These are phyloP conservation scores for Ptychobarbus kaznakovi DNA, from an alignment of 2,797 vertebrate genomes.

Conservation along the genomic window DNA sequence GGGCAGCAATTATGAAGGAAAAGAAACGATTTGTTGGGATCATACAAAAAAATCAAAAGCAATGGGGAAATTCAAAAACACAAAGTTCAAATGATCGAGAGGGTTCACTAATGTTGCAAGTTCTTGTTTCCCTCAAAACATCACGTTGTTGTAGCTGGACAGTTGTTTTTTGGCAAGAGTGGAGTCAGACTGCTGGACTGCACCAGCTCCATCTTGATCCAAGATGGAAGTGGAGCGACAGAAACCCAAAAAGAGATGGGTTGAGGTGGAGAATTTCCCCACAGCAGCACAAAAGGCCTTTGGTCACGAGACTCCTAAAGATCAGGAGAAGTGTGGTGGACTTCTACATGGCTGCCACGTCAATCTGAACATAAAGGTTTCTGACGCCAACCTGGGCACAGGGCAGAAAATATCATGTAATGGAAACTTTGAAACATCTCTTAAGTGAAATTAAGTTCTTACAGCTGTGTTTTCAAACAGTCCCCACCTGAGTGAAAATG, in stretches of 20 bases:
- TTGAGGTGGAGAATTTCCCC: constrained; percentile 56
- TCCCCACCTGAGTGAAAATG: constrained; percentile 96
- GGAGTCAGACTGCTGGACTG: constrained; percentile 54
- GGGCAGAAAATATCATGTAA: constrained; percentile 33
- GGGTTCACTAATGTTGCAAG: constrained; percentile 41
- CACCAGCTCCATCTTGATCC: constrained; percentile 62
- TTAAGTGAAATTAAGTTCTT: neutral
- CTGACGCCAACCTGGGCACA: constrained; percentile 86
- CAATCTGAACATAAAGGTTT: constrained; percentile 96
- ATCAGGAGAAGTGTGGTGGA: constrained; percentile 33
- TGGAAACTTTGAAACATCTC: neutral
- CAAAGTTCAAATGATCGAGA: constrained; percentile 20
- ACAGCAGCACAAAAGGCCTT: constrained; percentile 79
- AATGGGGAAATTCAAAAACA: constrained; percentile 22
- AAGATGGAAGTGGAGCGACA: constrained; percentile 31
- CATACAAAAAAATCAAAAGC: constrained; percentile 35
- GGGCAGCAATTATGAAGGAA: constrained; percentile 31
- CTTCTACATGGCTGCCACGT: constrained; percentile 88
- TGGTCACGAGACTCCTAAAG: constrained; percentile 78
- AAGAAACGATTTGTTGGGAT: constrained; percentile 33
- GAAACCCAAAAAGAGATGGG: constrained; percentile 52
- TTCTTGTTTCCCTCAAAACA: constrained; percentile 40
- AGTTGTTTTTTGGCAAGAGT: constrained; percentile 54
- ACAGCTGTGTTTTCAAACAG: too few relatives aligned
- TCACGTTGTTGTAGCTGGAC: constrained; percentile 50